Base-by-base conservation (phyloP, 2,888 invertebrate genomes). In the Himalopsyche japonica region DNA sequence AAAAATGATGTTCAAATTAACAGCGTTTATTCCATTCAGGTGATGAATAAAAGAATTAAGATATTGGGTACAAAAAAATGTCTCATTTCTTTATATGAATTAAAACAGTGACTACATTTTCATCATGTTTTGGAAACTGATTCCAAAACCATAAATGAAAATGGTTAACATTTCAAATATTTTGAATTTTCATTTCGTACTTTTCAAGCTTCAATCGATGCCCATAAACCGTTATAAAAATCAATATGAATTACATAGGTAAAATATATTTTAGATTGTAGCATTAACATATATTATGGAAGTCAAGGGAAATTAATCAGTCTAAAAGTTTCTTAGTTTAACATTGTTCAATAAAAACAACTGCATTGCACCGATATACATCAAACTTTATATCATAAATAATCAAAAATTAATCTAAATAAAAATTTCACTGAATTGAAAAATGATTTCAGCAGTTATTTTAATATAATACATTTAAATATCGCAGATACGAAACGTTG, bases 221-320 rank as follows among this genome's bases (percentile, higher is more conserved):
- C 27, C 30, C 24, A 70, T 30, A 70, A 27, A 70, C 70, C 70
- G 30, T 70, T 70, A 30, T 70, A 30, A 12, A 70, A 70, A 70
- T 27, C 30, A 20, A 57, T 20, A 7, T 20, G 57, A 80, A 80
- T 32, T 32, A 18, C 24, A 34, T 32, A 81, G 47, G 27, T 81
- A 81, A 81, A 81, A 43, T 80, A 49, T 64, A 57, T 18, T 43
- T 81, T 76, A 49, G n/a, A 70, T 80, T 83, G 80, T 81, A 84
- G 84, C 57, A 37, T 76, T 81, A 81, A 81, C 82, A 82, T 79
- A 47, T 43, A 43, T 43, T 43, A 43, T 84, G 84, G 84, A 84
- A 84, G 84, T 84, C 84, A 84, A 76, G 82, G 79, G 78, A 84
- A 84, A 81, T 57, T 48, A 84, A 79, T 84, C 84, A 84, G 84